Percentiles rank a stretch among this genome's conserved stretches.
Conservation (phyloP, 2,888 invertebrate genomes). For the Coecobrya sp. region DNA sequence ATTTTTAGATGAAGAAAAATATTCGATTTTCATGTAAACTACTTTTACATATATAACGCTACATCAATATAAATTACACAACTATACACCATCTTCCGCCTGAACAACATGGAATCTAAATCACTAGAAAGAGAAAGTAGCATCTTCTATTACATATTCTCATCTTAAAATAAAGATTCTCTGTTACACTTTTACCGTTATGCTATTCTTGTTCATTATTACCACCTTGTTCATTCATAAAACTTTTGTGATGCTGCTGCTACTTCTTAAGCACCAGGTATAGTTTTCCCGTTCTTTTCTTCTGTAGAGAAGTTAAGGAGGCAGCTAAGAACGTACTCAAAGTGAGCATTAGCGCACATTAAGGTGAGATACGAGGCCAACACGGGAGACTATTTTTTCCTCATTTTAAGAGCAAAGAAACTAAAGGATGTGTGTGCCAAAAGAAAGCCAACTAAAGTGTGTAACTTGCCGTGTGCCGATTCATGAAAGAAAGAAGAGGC, state of each 20-base stretch:
- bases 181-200: background rate
- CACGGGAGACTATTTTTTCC: constrained; percentile 14
- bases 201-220: background rate
- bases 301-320: constrained; percentile 27
- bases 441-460: background rate
- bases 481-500: constrained; percentile 20
- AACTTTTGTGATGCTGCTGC: background rate
- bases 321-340: constrained; percentile 36
- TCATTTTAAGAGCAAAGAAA: constrained; percentile 15
- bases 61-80: constrained; percentile 19
- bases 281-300: background rate
- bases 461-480: background rate
- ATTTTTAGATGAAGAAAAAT: background rate
- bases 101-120: background rate
- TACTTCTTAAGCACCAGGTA: background rate
- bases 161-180: background rate
- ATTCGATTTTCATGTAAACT: background rate
- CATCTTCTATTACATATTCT: background rate
- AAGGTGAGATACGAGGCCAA: constrained; percentile 64
- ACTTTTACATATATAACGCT: background rate
- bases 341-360: constrained; percentile 60
- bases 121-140: background rate
- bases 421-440: constrained; percentile 32
- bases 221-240: constrained; percentile 41
- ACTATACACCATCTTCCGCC: background rate